A percentile compares a stretch with the other conserved stretches of the same genome.
phyloP scores from a whole-genome alignment of 1,140 invertebrate species.

The Melitaea cinxia region DNA sequence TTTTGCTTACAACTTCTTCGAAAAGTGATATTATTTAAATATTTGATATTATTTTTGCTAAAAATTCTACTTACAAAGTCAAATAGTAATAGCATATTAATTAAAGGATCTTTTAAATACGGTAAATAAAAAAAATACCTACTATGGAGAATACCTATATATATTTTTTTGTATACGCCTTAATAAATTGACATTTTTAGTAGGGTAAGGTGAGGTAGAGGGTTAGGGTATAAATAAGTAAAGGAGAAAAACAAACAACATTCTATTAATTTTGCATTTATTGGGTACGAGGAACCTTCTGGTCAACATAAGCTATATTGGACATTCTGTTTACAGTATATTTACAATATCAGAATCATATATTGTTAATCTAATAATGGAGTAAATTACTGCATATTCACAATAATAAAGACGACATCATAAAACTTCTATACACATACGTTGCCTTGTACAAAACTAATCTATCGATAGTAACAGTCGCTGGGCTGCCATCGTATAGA shows the following conservation, averaged over 20 bases:
- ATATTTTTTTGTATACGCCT: too few species aligned
- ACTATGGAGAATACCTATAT: too few species aligned
- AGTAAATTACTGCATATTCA: constrained; percentile 77
- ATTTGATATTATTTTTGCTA: too few species aligned
- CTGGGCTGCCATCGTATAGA: constrained; percentile 39
- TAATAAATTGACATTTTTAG: not conserved
- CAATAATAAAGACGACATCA: constrained; percentile 74
- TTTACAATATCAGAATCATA: constrained; percentile 78
- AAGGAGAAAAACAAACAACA: constrained; percentile 49
- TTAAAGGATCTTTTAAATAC: too few species aligned
- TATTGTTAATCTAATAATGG: constrained; percentile 64
- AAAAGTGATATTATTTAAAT: too few species aligned
- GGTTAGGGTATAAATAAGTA: constrained; percentile 32
- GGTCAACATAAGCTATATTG: constrained; percentile 81
- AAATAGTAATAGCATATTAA: too few species aligned
- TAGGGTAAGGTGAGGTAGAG: not conserved
- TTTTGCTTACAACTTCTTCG: too few species aligned
- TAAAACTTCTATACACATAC: constrained; percentile 73
- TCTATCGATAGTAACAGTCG: constrained; percentile 54
- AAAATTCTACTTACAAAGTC: too few species aligned
- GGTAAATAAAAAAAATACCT: too few species aligned
- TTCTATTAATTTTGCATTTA: constrained; percentile 79
- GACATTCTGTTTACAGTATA: constrained; percentile 80
- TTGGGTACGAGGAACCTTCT: constrained; percentile 80
- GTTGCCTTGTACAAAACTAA: constrained; percentile 74